These are phyloP conservation scores for Drymonia ruficornis DNA, from an alignment of 2,888 invertebrate genomes.

Conservation along the genomic window DNA sequence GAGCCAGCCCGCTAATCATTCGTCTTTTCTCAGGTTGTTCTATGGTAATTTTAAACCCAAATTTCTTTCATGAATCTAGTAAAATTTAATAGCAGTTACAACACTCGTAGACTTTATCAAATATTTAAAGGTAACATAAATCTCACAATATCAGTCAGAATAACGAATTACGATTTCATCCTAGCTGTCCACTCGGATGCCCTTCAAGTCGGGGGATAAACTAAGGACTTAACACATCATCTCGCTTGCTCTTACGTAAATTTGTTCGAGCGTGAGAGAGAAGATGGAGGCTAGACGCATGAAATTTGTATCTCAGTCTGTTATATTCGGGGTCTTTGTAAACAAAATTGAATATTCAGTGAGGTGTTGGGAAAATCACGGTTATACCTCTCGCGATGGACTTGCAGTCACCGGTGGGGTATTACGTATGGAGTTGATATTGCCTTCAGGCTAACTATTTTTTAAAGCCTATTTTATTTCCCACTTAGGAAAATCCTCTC, in stretches of 20 bases:
- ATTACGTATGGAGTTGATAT: conserved; percentile 43
- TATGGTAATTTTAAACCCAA: too few relatives aligned
- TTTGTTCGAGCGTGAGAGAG: conserved; percentile 14
- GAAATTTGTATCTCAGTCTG: conserved; percentile 69
- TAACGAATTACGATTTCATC: conserved; percentile 60
- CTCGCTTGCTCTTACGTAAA: conserved; percentile 30
- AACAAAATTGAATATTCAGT: conserved; percentile 82
- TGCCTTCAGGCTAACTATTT: background rate
- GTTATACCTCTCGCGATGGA: conserved; percentile 61
- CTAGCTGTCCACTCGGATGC: conserved; percentile 57
- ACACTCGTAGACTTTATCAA: conserved; percentile 20
- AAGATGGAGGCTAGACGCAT: conserved; percentile 39
- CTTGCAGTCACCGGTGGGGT: conserved; percentile 31
- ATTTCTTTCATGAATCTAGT: too few relatives aligned
- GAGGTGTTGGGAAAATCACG: conserved; percentile 74
- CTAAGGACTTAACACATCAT: conserved; percentile 57
- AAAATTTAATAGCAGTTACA: conserved; percentile 19
- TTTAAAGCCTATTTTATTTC: too few relatives aligned
- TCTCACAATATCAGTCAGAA: conserved; percentile 44
- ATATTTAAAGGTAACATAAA: conserved; percentile 38
- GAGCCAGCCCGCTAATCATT: too few relatives aligned
- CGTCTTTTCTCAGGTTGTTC: too few relatives aligned
- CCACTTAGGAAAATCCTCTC: too few relatives aligned
- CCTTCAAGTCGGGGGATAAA: conserved; percentile 46
- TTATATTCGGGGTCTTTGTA: conserved; percentile 68